Percentiles rank a stretch among this genome's conserved stretches.
These are phyloP conservation scores for Lycophotia porphyrea DNA, from an alignment of 2,888 invertebrate genomes.

Conservation along the genomic window DNA sequence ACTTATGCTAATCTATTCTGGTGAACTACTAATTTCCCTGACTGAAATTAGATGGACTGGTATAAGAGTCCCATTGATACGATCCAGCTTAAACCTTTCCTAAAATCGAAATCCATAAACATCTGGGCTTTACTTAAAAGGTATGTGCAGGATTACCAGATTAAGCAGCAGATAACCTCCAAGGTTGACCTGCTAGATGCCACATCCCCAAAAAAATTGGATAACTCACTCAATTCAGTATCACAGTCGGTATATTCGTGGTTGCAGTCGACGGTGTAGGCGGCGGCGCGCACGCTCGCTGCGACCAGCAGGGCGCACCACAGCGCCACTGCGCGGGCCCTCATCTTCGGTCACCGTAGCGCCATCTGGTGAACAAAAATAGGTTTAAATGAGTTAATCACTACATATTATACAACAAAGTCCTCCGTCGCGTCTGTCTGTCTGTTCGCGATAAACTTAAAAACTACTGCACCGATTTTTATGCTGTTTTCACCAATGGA, in stretches of 20 bases:
- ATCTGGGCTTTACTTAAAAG: not conserved
- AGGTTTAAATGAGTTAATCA: not conserved
- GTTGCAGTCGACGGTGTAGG: constrained; percentile 88
- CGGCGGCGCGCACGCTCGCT: constrained; percentile 71
- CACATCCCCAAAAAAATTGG: too few species aligned
- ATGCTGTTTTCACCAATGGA: too few species aligned
- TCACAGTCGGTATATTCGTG: constrained; percentile 88
- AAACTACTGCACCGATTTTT: too few species aligned
- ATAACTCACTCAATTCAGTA: constrained; percentile 84
- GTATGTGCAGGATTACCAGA: not conserved
- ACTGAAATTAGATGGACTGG: not conserved
- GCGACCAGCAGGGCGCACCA: constrained; percentile 78
- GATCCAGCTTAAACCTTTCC: too few species aligned
- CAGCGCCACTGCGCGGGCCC: constrained; percentile 80
- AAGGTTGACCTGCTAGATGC: too few species aligned
- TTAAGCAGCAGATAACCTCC: too few species aligned
- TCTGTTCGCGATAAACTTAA: too few species aligned
- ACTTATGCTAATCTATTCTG: not conserved
- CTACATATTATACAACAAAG: too few species aligned
- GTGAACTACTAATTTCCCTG: not conserved
- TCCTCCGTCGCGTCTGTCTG: too few species aligned
- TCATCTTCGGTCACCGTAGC: constrained; percentile 76
- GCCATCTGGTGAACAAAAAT: constrained; percentile 66
- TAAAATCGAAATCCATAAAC: too few species aligned
- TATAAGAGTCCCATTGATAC: not conserved